Base-by-base conservation (phyloP, 2,113 vertebrate species). In the Trematomus loennbergii region DNA sequence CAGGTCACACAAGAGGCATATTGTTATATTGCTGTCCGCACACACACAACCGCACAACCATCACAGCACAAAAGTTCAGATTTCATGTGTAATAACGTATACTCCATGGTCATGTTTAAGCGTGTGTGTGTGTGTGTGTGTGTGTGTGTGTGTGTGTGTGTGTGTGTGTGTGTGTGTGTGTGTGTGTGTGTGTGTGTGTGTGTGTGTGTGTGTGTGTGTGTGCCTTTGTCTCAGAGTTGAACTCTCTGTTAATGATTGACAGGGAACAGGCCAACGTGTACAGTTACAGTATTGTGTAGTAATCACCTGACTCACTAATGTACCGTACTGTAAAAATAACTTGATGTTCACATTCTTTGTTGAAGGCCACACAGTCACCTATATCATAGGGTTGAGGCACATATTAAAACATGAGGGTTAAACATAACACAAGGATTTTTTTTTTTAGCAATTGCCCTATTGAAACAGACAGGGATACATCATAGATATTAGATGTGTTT, bases 241-340 rank as follows among this genome's bases (percentile, higher is more conserved):
- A 48, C 48, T 20, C 5, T 55, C 70, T 36, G 20, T 81, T 40
- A 78, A 68, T 72, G 15, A 2, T 69, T 87, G 33, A 72, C 55
- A 43, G 33, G 46, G 33, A 4, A n/a, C 55, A 48, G 3, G 11
- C 17, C 11, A 45, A n/a, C 49, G 11, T 57, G 54, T 70, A 60
- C 36, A 40, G 4, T 3, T 61, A 5, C 2, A 29, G 29, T 29
- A 29, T 74, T 61, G 20, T 50, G n/a, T 18, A 61, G 4, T 13
- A 17, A 15, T 73, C 63, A 69, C 25, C 17, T 48, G 33, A 79
- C 50, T 43, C 12, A n/a, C n/a, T 45, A 22, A n/a, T 55, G 8
- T 50, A 1, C 10, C 55, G 11, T 12, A 49, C 55, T 57, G 17
- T 46, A 33, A 68, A 22, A 3, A 16, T 8, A 65, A 59, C 64